Evolutionary conservation across 2,113 vertebrate species (phyloP), one percentile per base, ranked within the genome.

Genomic region (Xiphorhynchus elegans): DNA sequence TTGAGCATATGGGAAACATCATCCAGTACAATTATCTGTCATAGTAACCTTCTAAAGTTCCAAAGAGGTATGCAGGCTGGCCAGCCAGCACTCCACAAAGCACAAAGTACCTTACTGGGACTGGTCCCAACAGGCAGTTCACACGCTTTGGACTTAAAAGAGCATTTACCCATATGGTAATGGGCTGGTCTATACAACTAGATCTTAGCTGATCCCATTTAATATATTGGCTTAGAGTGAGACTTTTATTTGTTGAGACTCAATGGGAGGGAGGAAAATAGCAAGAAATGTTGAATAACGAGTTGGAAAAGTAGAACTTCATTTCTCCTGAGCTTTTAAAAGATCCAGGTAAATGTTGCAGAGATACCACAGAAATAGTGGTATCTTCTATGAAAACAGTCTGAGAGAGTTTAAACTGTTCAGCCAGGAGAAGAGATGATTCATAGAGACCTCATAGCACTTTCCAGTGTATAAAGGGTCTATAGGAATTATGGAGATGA

Each of bases 251-350:
- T 83, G 35, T 95, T 88, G 18, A 21, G 37, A 17, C 21, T 66
- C 83, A 26, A 13, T 50, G 37, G 29, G 28, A 81, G 35, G 13
- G 52, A 55, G 21, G n/a, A 79, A 93, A 96, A 67, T 17, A 19
- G 37, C 70, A 89, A 78, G 23, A 55, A 89, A 33, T 81, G 28
- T 58, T 81, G 47, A 87, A 58, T 40, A 80, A 89, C 66, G 35
- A 80, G 66, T 25, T 74, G 40, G 89, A 96, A 91, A 84, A 31
- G 44, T 13, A 84, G 74, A 58, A 69, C 60, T 63, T 84, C 33
- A 35, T 77, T 92, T 96, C 52, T 79, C 68, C 33, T 8, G 35
- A 88, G 76, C 20, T 87, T 75, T 89, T 87, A 75, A 80, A 91
- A 28, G 50, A 52, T 52, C 50, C 50, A 83, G 67, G 50, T 83